Base-by-base conservation (phyloP, 2,797 vertebrate genomes). In the Borostomias antarcticus region DNA sequence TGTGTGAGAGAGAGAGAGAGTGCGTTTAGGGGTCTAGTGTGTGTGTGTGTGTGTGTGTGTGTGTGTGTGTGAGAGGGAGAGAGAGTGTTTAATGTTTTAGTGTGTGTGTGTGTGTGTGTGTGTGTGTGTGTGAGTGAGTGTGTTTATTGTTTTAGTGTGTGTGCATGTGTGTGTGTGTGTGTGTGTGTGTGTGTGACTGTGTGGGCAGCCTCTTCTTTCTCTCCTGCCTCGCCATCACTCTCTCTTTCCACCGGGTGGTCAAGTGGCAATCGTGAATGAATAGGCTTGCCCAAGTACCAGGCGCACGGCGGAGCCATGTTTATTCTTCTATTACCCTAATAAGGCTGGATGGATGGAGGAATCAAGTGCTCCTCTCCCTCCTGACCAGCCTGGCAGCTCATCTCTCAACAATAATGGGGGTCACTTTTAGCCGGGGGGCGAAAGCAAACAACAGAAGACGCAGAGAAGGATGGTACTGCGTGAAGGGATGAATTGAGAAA, bases 281-380 rank as follows among this genome's bases (percentile, higher is more conserved):
- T 64, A 64, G 61, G 66, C 69, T 74, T 53, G 37, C 56, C 74
- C 53, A 57, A 76, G 76, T 68, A 69, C 45, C 48, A 63, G 63
- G 48, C 43, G 32, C 29, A 57, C 64, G 52, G 33, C 15, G 17
- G 58, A 66, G 50, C 69, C 67, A 71, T 75, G 71, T 73, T 76
- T 82, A 75, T 76, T 68, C 59, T 57, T 62, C 60, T 68, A 78
- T 78, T 75, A 80, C 74, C 58, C 63, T 72, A 76, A 82, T 70
- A 70, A 68, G 62, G 40, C 58, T 17, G 15, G 58, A 68, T 68
- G 64, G 66, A 65, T 67, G 66, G 64, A 61, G 56, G 66, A 77
- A 73, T 74, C 58, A 73, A 75, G 72, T 43, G 40, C 47, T 19
- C 58, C 47, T 57, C 66, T 57, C 72, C 53, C 67, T 64, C 56